Evolutionary conservation across 2,888 invertebrate genomes (phyloP), one percentile per base, ranked within the genome.

Genomic region (Camptogramma bilineatum): DNA sequence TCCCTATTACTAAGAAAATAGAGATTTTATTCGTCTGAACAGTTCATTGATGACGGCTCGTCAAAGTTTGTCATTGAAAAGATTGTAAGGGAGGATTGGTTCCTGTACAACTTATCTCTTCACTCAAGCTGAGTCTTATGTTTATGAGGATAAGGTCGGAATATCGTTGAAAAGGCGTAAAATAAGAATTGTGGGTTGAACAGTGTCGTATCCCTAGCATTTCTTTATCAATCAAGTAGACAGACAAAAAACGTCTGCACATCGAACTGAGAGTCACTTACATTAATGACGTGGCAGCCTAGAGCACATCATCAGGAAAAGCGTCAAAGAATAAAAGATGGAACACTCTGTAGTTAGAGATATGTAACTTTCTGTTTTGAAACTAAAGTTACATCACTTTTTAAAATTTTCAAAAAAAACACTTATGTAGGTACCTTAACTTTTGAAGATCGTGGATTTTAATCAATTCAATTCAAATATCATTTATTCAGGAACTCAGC

Each of bases 161-260:
- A 60, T 65, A 53, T 1, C 0, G 0, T 9, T 56, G 17, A 21
- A 0, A 17, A 13, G 16, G 34, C 28, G 66, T 34, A 58, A 39
- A 18, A 42, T 16, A 50, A 62, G 54, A 19, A 31, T 63, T 64
- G 52, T 63, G 60, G 66, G 64, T 71, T 73, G 71, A 77, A 69
- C 73, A 86, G 85, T 90, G 88, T 90, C 89, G 85, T 83, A 84
- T 84, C 82, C 83, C 83, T 84, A 83, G 81, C 86, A 82, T 84
- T 89, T 87, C 87, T 89, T 90, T 89, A 90, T 90, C 90, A 90
- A 90, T 90, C 90, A 90, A 83, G 85, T 82, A 84, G 87, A 85
- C 84, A 85, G 84, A 88, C 88, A 87, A 88, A 88, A 86, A 87
- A 83, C 83, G 83, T 83, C 80, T 81, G 86, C 82, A 84, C 87